These are phyloP conservation scores for Aplochiton taeniatus DNA, from an alignment of 2,797 vertebrate species.

Conservation along the genomic window DNA sequence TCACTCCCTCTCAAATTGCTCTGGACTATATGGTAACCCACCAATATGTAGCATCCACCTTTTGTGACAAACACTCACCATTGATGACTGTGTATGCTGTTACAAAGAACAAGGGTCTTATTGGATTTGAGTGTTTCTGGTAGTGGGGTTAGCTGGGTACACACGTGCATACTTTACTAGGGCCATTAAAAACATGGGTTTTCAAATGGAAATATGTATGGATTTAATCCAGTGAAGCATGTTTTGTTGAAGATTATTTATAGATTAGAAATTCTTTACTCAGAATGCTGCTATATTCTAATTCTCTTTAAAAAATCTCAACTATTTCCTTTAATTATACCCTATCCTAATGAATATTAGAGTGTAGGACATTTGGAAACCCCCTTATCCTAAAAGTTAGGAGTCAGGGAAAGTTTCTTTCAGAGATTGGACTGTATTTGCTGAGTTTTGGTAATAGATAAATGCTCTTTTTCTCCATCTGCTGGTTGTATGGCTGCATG, in stretches of 20 bases:
- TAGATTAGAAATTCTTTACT: not conserved
- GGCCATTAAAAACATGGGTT: not conserved
- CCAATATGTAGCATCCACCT: conserved; percentile 41
- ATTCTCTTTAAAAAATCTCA: not conserved
- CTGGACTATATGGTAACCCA: not conserved
- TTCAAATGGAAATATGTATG: not conserved
- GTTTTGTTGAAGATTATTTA: not conserved
- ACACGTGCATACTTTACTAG: conserved; percentile 13
- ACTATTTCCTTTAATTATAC: not conserved
- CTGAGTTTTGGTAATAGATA: not conserved
- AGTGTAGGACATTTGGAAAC: not conserved
- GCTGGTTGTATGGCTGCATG: conserved; percentile 27
- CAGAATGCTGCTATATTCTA: conserved; percentile 4
- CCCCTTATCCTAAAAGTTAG: not conserved
- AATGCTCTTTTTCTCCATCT: conserved; percentile 19
- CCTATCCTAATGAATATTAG: not conserved
- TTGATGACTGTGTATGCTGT: not conserved
- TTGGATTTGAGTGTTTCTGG: conserved; percentile 13
- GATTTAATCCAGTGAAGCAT: not conserved
- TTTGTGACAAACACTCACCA: conserved; percentile 5
- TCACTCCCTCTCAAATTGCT: conserved; percentile 3
- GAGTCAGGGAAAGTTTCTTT: not conserved
- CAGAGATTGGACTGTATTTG: not conserved
- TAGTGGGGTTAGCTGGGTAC: conserved; percentile 4
- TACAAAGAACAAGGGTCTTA: not conserved